phyloP scores from a whole-genome alignment of 2,888 invertebrate species.

The Drosophila siamana region DNA sequence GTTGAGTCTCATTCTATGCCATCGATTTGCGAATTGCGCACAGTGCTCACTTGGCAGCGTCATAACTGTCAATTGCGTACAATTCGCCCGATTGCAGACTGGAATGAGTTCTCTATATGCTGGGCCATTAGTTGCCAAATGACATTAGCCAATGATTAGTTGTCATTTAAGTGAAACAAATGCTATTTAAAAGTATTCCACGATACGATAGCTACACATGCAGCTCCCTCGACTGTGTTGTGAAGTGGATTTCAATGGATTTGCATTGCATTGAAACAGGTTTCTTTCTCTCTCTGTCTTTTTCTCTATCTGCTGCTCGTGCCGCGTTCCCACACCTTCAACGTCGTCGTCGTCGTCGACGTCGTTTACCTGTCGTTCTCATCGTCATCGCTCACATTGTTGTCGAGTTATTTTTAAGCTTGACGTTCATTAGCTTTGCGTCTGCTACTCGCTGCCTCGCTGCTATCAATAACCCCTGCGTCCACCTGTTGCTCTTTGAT shows the following conservation, averaged over 20 bases:
- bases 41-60: too few relatives aligned
- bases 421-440: slow-evolving; percentile 63
- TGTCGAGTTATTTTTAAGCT: slow-evolving; percentile 56
- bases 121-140: background rate
- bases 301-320: slow-evolving; percentile 21
- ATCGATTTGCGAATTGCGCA: too few relatives aligned
- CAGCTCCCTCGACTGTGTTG: slow-evolving; percentile 6
- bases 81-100: background rate
- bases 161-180: slow-evolving; percentile 20
- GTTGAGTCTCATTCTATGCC: background rate
- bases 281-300: slow-evolving; percentile 43
- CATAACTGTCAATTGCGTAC: background rate
- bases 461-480: slow-evolving; percentile 45
- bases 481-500: slow-evolving; percentile 55
- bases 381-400: slow-evolving; percentile 8
- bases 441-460: background rate
- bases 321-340: slow-evolving; percentile 59
- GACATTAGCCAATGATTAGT: background rate
- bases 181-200: slow-evolving; percentile 17
- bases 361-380: slow-evolving; percentile 37
- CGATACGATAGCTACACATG: slow-evolving; percentile 3
- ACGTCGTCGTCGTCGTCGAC: slow-evolving; percentile 7
- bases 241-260: slow-evolving; percentile 30
- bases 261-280: slow-evolving; percentile 64
- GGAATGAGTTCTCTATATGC: background rate